Conservation (phyloP, 2,888 invertebrate species). For the Noctua fimbriata region DNA sequence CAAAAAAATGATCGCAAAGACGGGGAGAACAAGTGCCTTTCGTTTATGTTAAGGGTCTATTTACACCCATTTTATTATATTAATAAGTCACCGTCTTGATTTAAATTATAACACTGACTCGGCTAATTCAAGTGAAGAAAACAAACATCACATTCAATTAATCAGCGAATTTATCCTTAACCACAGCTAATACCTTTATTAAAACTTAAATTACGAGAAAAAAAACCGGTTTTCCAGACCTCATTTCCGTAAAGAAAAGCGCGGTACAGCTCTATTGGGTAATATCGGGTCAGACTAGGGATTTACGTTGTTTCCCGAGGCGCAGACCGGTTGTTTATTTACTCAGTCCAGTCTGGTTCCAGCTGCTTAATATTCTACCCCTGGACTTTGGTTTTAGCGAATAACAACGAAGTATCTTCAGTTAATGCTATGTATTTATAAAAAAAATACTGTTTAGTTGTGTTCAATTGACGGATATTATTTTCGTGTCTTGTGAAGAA, state of each 20-base stretch:
- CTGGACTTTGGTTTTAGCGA: slow-evolving; percentile 11
- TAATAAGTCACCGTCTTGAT: too few relatives aligned
- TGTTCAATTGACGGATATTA: background rate
- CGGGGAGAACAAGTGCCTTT: too few relatives aligned
- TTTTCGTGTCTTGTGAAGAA: background rate
- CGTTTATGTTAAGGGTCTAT: too few relatives aligned
- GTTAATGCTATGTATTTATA: background rate
- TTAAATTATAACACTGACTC: background rate
- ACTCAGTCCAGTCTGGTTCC: slow-evolving; percentile 21
- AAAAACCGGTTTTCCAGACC: background rate
- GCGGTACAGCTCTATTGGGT: slow-evolving; percentile 3
- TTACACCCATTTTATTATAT: too few relatives aligned
- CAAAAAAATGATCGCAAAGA: too few relatives aligned
- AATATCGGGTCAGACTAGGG: slow-evolving; percentile 22
- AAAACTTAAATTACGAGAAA: background rate
- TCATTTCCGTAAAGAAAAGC: slow-evolving; percentile 18
- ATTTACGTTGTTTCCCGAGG: slow-evolving; percentile 25
- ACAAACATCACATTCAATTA: background rate
- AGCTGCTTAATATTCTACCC: slow-evolving; percentile 49
- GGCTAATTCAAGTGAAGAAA: background rate
- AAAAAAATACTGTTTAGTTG: background rate
- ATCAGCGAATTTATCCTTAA: background rate
- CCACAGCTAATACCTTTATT: background rate
- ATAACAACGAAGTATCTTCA: slow-evolving; percentile 1
- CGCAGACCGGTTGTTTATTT: slow-evolving; percentile 36